Base-by-base conservation (phyloP, 2,113 vertebrate genomes). In the Macrotis lagotis region DNA sequence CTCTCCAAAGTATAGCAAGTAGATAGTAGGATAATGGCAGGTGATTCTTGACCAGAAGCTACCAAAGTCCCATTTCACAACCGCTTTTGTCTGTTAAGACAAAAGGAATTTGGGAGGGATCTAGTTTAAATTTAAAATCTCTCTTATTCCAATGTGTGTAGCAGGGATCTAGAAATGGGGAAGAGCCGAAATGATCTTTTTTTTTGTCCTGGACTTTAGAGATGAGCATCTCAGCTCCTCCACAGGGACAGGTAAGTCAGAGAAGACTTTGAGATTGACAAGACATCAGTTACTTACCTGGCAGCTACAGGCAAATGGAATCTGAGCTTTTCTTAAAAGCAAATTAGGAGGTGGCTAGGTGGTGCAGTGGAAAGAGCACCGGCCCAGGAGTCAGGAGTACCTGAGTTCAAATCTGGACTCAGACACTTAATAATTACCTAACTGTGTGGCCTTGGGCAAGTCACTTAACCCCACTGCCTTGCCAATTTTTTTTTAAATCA, bases 1-100 rank as follows among this genome's bases (percentile, higher is more conserved):
- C 92, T 92, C 83, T 49, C 50, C 95, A 52, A 94, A 92, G 83
- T 51, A 89, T 51, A 95, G 51, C n/a, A 89, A 95, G 91, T 90
- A 89, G 49, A 19, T 44, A 51, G 52, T 52, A 97, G 91, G 96
- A 55, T 89, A n/a, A 37, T 10, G 5, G 8, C 47, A 95, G 90
- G n/a, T 24, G 66, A 83, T 22, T 83, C 66, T 83, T 83, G 66
- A n/a, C 1, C 66, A 83, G n/a, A 24, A 19, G 55, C 55, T 37
- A 94, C 37, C 51, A 90, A 93, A 48, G 16, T n/a, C 88, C 90
- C 16, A 90, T 51, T 92, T 55, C 55, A 93, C 0, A 88, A 31
- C n/a, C 28, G 47, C 48, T 6, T 89, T 66, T 90, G 88, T 7
- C 59, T 96, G 47, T 44, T 44, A n/a, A 44, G n/a, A 44, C 10